phyloP scores from a whole-genome alignment of 2,888 invertebrate genomes.

The Parnassius apollo region DNA sequence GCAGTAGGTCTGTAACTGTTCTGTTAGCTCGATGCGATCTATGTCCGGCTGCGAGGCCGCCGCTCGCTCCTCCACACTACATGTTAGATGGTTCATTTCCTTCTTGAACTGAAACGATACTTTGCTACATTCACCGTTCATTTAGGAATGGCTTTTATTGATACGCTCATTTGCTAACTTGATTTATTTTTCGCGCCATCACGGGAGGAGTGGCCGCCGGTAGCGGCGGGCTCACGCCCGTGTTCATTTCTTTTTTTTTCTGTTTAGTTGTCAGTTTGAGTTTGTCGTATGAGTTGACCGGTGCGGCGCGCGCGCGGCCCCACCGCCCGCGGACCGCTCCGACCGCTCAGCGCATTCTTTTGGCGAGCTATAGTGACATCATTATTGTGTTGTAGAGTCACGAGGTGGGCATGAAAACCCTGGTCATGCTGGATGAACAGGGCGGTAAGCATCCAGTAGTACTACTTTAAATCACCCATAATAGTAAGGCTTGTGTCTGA shows the following conservation, averaged over 20 bases:
- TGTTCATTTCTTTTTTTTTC: conserved; percentile 63
- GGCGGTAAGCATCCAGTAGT: conserved; percentile 95
- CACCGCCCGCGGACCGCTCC: conserved; percentile 52
- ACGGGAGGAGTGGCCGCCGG: conserved; percentile 46
- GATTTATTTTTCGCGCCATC: conserved; percentile 53
- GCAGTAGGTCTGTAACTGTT: conserved; percentile 61
- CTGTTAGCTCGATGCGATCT: conserved; percentile 75
- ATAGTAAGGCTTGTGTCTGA: conserved; percentile 77
- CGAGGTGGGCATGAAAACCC: conserved; percentile 99
- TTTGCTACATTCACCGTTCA: conserved; percentile 75
- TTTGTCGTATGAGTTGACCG: conserved; percentile 61
- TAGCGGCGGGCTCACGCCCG: conserved; percentile 49
- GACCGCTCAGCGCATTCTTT: conserved; percentile 66
- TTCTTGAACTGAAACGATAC: conserved; percentile 66
- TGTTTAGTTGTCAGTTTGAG: conserved; percentile 71
- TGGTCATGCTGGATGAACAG: conserved; percentile 99
- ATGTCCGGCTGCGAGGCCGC: conserved; percentile 66
- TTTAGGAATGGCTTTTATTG: conserved; percentile 77
- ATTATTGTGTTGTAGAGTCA: conserved; percentile 95
- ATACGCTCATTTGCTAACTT: conserved; percentile 75
- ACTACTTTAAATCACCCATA: conserved; percentile 75
- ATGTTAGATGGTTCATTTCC: conserved; percentile 71
- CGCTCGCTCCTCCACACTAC: conserved; percentile 66
- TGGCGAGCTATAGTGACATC: conserved; percentile 82
- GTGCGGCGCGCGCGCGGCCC: conserved; percentile 37